Evolutionary conservation across 2,797 vertebrate species (phyloP).

Genomic region (Phoxinus dragarum): DNA sequence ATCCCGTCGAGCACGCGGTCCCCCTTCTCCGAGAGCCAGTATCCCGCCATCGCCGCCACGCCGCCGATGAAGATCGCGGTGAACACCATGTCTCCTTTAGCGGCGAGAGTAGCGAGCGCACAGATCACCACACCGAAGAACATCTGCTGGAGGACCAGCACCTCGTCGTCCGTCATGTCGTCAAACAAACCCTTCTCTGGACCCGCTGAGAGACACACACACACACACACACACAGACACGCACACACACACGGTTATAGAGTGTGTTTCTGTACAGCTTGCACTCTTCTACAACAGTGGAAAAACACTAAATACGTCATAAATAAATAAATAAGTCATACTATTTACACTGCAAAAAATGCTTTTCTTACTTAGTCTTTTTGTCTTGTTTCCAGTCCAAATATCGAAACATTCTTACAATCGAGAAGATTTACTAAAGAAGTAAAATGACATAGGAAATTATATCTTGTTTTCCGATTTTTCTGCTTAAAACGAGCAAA

Average conservation of each 20-base stretch:
- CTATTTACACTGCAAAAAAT: too few relatives aligned
- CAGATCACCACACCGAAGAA: slow-evolving; percentile 96
- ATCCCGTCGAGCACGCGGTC: slow-evolving; percentile 93
- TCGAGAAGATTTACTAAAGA: too few relatives aligned
- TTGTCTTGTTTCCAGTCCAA: too few relatives aligned
- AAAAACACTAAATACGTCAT: too few relatives aligned
- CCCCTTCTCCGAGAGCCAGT: slow-evolving; percentile 96
- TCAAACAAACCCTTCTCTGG: slow-evolving; percentile 92
- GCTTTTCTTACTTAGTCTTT: too few relatives aligned
- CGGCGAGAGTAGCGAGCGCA: slow-evolving; percentile 92
- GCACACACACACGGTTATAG: neutral
- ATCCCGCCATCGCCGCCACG: slow-evolving; percentile 95
- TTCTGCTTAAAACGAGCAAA: too few relatives aligned
- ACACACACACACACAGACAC: too few relatives aligned
- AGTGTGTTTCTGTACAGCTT: neutral
- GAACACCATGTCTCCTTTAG: slow-evolving; percentile 98
- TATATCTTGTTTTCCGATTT: too few relatives aligned
- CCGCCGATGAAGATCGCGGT: slow-evolving; percentile 97
- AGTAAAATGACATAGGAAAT: too few relatives aligned
- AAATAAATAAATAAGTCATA: too few relatives aligned
- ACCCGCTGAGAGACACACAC: slow-evolving; percentile 71
- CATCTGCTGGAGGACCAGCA: slow-evolving; percentile 98
- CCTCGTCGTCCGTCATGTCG: slow-evolving; percentile 94
- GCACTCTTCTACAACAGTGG: neutral
- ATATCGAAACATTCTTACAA: too few relatives aligned